Percentiles rank a stretch among this genome's conserved stretches.
These are phyloP conservation scores for Colinus virginianus DNA, from an alignment of 2,113 vertebrate species.

Conservation along the genomic window DNA sequence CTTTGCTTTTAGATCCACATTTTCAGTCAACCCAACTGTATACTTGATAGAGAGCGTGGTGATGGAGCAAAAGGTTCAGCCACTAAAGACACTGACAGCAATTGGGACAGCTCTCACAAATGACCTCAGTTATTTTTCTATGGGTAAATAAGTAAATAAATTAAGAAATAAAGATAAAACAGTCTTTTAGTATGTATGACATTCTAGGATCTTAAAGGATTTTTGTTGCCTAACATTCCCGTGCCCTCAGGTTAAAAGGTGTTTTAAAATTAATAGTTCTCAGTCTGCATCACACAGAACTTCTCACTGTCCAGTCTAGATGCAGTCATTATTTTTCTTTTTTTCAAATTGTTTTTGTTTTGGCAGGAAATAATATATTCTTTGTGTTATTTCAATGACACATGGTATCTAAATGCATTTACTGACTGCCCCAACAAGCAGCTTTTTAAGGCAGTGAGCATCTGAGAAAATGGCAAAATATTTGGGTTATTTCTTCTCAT, in stretches of 20 bases:
- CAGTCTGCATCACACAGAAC: not conserved
- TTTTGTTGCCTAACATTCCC: not conserved
- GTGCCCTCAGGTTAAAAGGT: not conserved
- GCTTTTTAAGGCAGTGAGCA: not conserved
- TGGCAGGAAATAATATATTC: not conserved
- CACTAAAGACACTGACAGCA: too few relatives aligned
- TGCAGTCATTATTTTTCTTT: not conserved
- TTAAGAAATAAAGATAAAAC: too few relatives aligned
- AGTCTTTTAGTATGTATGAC: not conserved
- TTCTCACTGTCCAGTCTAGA: not conserved
- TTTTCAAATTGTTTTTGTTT: not conserved
- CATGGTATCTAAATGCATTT: not conserved
- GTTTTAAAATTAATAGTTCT: not conserved
- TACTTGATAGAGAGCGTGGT: too few relatives aligned
- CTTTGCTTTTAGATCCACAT: too few relatives aligned
- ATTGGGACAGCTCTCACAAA: too few relatives aligned
- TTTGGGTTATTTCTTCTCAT: not conserved
- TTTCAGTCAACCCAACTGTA: too few relatives aligned
- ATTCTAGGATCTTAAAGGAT: not conserved
- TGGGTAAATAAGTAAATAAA: too few relatives aligned
- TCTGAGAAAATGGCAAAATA: not conserved
- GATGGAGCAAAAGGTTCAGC: too few relatives aligned
- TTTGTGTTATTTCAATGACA: not conserved
- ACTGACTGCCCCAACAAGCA: not conserved
- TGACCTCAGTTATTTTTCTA: not conserved